phyloP scores from a whole-genome alignment of 2,888 invertebrate species.

The Bibio marci region DNA sequence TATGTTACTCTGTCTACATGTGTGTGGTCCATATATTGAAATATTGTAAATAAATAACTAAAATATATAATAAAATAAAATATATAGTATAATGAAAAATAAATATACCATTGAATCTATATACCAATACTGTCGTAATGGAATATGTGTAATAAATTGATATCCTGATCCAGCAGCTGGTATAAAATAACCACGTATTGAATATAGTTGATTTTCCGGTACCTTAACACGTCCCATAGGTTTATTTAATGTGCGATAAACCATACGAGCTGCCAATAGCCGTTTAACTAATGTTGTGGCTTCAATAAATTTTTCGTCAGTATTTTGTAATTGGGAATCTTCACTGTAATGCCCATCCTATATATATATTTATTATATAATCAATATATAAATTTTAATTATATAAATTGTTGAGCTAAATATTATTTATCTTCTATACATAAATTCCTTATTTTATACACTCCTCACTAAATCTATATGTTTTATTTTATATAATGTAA shows the following conservation, averaged over 20 bases:
- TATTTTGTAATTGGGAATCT: slow-evolving; percentile 3
- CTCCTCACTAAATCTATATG: too few relatives aligned
- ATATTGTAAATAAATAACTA: too few relatives aligned
- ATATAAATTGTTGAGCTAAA: too few relatives aligned
- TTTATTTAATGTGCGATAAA: slow-evolving; percentile 15
- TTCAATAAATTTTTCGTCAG: slow-evolving; percentile 7
- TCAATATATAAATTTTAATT: too few relatives aligned
- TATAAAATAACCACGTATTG: slow-evolving; percentile 18
- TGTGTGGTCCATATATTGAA: too few relatives aligned
- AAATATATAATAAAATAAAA: too few relatives aligned
- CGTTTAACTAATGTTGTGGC: slow-evolving; percentile 13
- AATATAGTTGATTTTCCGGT: slow-evolving; percentile 13
- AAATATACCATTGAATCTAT: slow-evolving; percentile 13
- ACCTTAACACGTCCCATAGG: slow-evolving; percentile 13
- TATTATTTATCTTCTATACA: too few relatives aligned
- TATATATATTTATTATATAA: background rate
- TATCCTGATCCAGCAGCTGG: slow-evolving; percentile 14
- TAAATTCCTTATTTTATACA: too few relatives aligned
- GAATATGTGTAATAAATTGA: slow-evolving; percentile 17
- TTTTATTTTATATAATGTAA: too few relatives aligned
- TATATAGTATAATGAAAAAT: background rate
- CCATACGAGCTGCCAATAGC: slow-evolving; percentile 14
- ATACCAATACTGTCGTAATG: slow-evolving; percentile 15
- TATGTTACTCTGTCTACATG: too few relatives aligned
- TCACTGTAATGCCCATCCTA: slow-evolving; percentile 12